Evolutionary conservation across 2,888 invertebrate species (phyloP), one percentile per base, ranked within the genome.

Genomic region (Drosophila greeni): DNA sequence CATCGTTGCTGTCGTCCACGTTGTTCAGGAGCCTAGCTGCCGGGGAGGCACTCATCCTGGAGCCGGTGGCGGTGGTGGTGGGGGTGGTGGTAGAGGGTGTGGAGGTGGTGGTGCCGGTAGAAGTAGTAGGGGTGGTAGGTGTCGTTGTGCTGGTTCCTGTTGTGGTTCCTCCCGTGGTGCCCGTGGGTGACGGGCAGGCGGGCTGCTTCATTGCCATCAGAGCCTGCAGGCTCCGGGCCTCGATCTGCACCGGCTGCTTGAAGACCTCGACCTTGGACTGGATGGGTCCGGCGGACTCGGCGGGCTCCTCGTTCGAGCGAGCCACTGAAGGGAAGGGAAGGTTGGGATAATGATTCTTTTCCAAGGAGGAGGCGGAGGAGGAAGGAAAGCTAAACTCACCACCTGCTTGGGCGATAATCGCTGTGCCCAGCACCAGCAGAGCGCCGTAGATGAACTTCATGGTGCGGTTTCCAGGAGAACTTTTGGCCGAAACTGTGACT

Each of bases 371-470:
- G 5, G 11, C 12, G 20, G 20, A 39, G 39, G 6, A 2, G 20
- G 20, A 4, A 11, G 23, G 4, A 1, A 23, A 7, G 3, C 7
- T 12, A 18, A 37, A 67, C 77, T 82, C 48, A 78, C 78, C 83
- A 24, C 64, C 81, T 8, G 78, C 83, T 14, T 69, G 66, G 59
- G 66, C 66, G 18, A 75, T 26, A 12, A 43, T 62, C 11, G 77
- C 67, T 58, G 71, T 61, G 34, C 66, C 58, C n/a, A 80, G 57
- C 54, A 78, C 24, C 39, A 78, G 43, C 29, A 80, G 23, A 18
- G 73, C 53, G 43, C 33, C 62, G 51, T 34, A 53, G 8, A 77
- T 14, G 36, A 67, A 71, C 66, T 75, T 77, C 78, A 78, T 78
- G 20, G 12, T 52, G 20, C 31, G 20, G 5, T 8, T 64, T 40